Evolutionary conservation across 2,888 invertebrate genomes (phyloP).

Genomic region (Leucophora obtusa): DNA sequence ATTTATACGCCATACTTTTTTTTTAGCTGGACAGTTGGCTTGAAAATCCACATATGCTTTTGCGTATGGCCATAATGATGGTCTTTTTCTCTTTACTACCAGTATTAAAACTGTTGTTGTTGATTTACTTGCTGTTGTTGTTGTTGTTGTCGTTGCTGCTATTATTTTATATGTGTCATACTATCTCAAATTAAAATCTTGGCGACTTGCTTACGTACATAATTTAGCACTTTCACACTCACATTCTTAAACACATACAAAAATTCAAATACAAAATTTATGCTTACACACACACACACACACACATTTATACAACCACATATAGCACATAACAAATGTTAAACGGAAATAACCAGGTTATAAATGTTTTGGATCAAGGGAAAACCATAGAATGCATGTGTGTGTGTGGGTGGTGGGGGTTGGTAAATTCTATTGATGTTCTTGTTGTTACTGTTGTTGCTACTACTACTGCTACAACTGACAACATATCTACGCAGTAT

Average conservation of each 20-base stretch:
- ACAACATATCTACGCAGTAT: slow-evolving; percentile 27
- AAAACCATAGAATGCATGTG: slow-evolving; percentile 10
- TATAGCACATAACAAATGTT: slow-evolving; percentile 37
- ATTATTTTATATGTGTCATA: slow-evolving; percentile 52
- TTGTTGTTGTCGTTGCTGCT: slow-evolving; percentile 26
- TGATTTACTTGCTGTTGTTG: slow-evolving; percentile 16
- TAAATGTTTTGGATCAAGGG: slow-evolving; percentile 42
- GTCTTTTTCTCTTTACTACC: slow-evolving; percentile 31
- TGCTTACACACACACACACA: background rate
- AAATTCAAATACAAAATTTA: slow-evolving; percentile 4
- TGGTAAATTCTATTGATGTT: background rate
- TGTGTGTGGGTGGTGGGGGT: background rate
- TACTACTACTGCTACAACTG: background rate
- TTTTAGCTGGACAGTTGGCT: too few relatives aligned
- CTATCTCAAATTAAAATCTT: slow-evolving; percentile 67
- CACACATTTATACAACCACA: background rate
- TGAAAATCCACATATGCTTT: too few relatives aligned
- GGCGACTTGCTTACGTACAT: slow-evolving; percentile 59
- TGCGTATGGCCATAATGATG: slow-evolving; percentile 26
- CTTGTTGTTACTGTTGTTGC: background rate
- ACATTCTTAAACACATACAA: slow-evolving; percentile 4
- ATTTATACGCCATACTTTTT: too few relatives aligned
- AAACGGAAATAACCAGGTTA: slow-evolving; percentile 55
- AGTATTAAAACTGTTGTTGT: slow-evolving; percentile 13
- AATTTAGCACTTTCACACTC: slow-evolving; percentile 53